phyloP scores from a whole-genome alignment of 2,888 invertebrate genomes.

The Perizoma affinitatum region DNA sequence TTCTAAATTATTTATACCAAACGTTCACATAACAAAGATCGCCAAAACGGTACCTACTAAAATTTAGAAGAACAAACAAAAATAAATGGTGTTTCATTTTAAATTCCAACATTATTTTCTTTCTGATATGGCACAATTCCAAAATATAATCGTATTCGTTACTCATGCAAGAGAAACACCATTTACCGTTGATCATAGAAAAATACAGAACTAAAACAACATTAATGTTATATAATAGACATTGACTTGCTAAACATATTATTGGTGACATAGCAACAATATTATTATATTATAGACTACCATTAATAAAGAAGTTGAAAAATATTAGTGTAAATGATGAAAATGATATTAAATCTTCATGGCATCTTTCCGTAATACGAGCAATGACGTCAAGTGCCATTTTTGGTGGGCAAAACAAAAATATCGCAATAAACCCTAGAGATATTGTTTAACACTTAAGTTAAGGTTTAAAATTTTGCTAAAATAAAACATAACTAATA shows the following conservation, averaged over 20 bases:
- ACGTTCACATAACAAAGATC: conserved; percentile 54
- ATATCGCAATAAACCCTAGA: conserved; percentile 77
- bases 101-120: conserved; percentile 44
- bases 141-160: conserved; percentile 49
- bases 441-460: conserved; percentile 83
- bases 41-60: conserved; percentile 24
- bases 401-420: conserved; percentile 80
- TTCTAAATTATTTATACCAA: conserved; percentile 67
- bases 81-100: conserved; percentile 56
- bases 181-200: conserved; percentile 60
- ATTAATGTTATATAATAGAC: conserved; percentile 58
- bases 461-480: conserved; percentile 82
- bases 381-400: conserved; percentile 64
- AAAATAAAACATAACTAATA: conserved; percentile 85
- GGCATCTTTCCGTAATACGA: conserved; percentile 61
- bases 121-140: conserved; percentile 72
- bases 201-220: conserved; percentile 50
- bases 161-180: conserved; percentile 47
- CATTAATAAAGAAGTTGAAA: conserved; percentile 60
- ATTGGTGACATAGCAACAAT: conserved; percentile 82
- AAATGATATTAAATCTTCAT: conserved; percentile 69
- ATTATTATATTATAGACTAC: conserved; percentile 71
- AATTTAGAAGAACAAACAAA: conserved; percentile 50
- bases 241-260: conserved; percentile 78
- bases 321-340: conserved; percentile 53